Conservation (phyloP, 2,113 vertebrate species). For the Laticauda colubrina region DNA sequence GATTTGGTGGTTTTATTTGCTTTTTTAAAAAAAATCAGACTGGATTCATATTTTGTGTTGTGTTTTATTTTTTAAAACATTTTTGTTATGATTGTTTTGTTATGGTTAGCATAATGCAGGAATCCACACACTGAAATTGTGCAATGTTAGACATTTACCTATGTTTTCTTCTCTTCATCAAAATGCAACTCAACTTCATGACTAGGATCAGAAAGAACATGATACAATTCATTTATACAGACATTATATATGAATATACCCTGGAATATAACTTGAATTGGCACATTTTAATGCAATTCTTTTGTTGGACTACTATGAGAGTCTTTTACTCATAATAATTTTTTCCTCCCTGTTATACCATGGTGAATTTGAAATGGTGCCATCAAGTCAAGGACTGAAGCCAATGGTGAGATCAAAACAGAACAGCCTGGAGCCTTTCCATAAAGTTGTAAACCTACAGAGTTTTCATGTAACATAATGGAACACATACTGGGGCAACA, state of each 20-base stretch:
- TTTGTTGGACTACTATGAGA: neutral
- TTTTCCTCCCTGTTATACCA: neutral
- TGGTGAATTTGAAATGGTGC: neutral
- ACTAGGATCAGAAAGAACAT: neutral
- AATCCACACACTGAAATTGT: neutral
- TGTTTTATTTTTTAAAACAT: neutral
- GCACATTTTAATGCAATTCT: neutral
- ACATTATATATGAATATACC: neutral
- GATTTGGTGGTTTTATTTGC: neutral
- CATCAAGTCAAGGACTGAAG: neutral
- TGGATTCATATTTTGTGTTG: neutral
- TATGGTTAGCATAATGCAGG: neutral
- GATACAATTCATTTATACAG: neutral
- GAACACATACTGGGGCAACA: neutral
- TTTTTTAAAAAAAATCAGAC: neutral
- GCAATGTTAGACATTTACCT: neutral
- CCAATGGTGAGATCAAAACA: neutral
- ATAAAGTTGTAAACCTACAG: neutral
- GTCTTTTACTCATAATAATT: neutral
- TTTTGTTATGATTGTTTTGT: neutral
- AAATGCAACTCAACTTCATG: neutral
- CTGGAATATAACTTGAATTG: neutral
- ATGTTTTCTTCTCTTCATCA: neutral
- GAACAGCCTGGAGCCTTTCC: rapidly evolving
- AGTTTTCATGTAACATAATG: neutral